Percentiles rank a stretch among this genome's conserved stretches.
Conservation (phyloP, 2,888 invertebrate genomes). For the Hecatera dysodea region DNA sequence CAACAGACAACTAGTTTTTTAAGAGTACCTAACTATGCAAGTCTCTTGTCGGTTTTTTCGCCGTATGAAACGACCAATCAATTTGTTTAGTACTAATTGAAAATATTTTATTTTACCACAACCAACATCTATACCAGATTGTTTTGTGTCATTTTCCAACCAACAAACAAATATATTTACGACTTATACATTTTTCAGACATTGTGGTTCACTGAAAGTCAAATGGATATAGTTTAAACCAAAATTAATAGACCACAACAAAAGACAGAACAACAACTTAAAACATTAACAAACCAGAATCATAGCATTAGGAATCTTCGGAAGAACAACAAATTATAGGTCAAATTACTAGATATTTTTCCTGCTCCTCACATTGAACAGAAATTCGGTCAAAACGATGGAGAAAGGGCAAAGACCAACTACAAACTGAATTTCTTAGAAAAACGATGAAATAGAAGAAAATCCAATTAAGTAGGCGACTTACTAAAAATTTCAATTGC, state of each 20-base stretch:
- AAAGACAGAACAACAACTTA: not conserved
- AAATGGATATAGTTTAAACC: too few species aligned
- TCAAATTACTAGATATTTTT: not conserved
- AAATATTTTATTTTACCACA: too few species aligned
- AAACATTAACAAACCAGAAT: not conserved
- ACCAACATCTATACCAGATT: too few species aligned
- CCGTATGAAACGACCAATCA: too few species aligned
- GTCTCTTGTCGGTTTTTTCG: too few species aligned
- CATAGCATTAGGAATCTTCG: not conserved
- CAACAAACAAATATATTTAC: not conserved
- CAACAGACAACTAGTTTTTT: not conserved
- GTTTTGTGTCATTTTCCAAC: not conserved
- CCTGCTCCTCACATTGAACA: not conserved
- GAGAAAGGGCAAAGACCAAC: constrained; percentile 7
- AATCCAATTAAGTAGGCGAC: constrained; percentile 33
- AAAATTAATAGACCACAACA: not conserved
- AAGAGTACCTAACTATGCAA: not conserved
- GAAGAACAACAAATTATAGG: constrained; percentile 4
- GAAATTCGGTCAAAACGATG: constrained; percentile 3
- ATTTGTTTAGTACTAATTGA: too few species aligned
- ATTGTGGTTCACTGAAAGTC: too few species aligned
- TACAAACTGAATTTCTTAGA: constrained; percentile 13
- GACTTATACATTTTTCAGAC: too few species aligned
- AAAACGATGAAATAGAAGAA: constrained; percentile 27
- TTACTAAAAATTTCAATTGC: constrained; percentile 35